Evolutionary conservation across 2,113 vertebrate genomes (phyloP).

Genomic region (Scomber scombrus): DNA sequence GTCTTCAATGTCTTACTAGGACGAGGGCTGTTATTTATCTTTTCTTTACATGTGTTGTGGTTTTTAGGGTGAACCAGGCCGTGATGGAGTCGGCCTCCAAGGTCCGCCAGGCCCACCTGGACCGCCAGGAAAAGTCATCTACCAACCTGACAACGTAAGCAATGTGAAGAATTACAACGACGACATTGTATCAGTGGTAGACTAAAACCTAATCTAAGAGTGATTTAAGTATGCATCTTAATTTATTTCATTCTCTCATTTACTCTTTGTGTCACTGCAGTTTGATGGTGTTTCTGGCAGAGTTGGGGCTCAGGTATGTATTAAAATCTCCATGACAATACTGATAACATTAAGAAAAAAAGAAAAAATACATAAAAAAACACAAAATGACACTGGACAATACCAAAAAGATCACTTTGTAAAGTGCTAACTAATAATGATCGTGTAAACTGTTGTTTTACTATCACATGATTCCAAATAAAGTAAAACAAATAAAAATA

Average conservation of each 20-base stretch:
- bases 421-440: no score
- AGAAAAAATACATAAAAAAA: no score
- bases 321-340: background rate
- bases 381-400: no score
- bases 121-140: conserved; percentile 87
- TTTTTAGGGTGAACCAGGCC: conserved; percentile 90
- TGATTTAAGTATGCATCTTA: background rate
- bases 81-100: conserved; percentile 87
- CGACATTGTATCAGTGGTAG: no score
- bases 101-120: conserved; percentile 92
- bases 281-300: conserved; percentile 42
- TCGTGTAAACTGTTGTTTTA: no score
- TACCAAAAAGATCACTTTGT: no score
- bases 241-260: background rate
- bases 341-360: background rate
- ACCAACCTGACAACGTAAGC: conserved; percentile 76
- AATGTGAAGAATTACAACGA: background rate
- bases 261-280: conserved; percentile 53
- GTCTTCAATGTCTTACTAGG: background rate
- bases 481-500: no score
- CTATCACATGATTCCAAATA: no score
- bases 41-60: conserved; percentile 15
- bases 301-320: conserved; percentile 73
- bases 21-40: background rate
- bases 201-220: background rate